These are phyloP conservation scores for Poecile montanus DNA, from an alignment of 2,797 vertebrate species.

Conservation along the genomic window DNA sequence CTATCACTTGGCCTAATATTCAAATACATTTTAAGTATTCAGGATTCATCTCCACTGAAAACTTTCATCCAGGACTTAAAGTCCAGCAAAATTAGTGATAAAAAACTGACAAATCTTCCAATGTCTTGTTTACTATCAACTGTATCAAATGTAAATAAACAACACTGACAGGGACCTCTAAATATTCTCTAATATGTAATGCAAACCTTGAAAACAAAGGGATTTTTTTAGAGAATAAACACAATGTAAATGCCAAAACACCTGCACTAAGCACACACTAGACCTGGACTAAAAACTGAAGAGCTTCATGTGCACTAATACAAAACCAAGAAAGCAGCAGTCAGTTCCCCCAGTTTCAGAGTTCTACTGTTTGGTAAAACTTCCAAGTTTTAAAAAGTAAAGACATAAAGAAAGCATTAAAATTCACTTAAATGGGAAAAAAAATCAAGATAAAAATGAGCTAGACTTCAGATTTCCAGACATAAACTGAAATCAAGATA, in stretches of 20 bases:
- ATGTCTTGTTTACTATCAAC: not conserved
- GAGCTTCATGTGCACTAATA: not conserved
- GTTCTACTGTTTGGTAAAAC: not conserved
- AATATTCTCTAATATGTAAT: not conserved
- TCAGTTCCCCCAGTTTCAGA: not conserved
- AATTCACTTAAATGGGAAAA: not conserved
- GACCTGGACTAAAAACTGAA: not conserved
- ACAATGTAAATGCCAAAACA: not conserved
- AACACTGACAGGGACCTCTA: not conserved
- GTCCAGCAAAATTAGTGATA: not conserved
- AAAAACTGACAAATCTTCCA: not conserved
- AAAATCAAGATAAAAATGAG: not conserved
- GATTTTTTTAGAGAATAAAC: not conserved
- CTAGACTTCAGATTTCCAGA: not conserved
- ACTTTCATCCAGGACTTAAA: not conserved
- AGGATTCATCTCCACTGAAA: not conserved
- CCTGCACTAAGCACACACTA: not conserved
- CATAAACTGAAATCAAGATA: not conserved
- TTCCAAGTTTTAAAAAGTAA: not conserved
- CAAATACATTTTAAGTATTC: not conserved
- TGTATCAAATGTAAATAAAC: not conserved
- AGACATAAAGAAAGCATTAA: not conserved
- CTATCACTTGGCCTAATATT: not conserved
- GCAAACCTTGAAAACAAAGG: not conserved
- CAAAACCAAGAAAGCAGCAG: not conserved